phyloP scores from a whole-genome alignment of 2,113 vertebrate species.

The Platysteira castanea region DNA sequence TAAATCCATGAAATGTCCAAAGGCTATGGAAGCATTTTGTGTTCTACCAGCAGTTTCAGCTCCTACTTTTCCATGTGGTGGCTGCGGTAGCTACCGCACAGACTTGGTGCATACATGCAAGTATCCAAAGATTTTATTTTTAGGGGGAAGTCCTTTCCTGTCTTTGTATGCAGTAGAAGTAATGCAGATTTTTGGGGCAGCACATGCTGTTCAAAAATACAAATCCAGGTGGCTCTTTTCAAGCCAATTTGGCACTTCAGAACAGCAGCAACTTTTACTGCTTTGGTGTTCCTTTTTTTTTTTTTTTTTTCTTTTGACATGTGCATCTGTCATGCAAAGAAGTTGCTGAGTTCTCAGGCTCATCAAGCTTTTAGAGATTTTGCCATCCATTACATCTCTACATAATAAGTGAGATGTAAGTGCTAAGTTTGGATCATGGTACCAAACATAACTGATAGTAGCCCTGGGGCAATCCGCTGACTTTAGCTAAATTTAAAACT shows the following conservation, averaged over 20 bases:
- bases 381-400: conserved; percentile 24
- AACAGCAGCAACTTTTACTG: neutral
- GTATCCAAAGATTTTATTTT: neutral
- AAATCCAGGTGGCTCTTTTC: neutral
- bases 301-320: neutral
- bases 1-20: neutral
- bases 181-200: neutral
- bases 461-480: neutral
- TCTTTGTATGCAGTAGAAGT: neutral
- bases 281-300: neutral
- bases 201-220: neutral
- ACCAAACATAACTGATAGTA: conserved; percentile 45
- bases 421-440: conserved; percentile 43
- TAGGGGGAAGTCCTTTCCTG: neutral
- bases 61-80: neutral
- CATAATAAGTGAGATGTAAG: conserved; percentile 26
- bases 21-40: neutral
- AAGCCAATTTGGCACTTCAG: neutral
- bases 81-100: neutral
- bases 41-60: neutral
- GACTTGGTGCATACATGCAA: neutral
- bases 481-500: conserved; percentile 52
- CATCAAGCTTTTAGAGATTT: neutral
- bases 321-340: conserved; percentile 2
- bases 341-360: neutral